Evolutionary conservation across 2,888 invertebrate species (phyloP).

Genomic region (Athetis lepigone): DNA sequence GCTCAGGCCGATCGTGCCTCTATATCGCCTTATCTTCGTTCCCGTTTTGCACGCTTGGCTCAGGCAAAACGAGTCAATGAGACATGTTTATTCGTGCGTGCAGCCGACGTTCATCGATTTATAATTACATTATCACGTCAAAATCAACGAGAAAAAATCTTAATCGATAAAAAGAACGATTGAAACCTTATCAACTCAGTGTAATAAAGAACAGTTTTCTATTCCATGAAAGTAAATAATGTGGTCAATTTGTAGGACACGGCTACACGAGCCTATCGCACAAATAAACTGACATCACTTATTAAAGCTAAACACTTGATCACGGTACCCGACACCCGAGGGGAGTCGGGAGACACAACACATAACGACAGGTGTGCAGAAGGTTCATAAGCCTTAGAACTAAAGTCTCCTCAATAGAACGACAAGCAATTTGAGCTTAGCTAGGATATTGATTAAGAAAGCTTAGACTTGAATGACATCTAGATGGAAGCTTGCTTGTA

Average conservation of each 20-base stretch:
- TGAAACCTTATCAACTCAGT: too few relatives aligned
- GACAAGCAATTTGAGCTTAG: neutral
- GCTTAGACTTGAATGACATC: neutral
- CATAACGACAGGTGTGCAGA: neutral
- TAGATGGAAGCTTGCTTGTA: neutral
- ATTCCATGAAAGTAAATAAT: neutral
- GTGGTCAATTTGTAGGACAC: slow-evolving; percentile 9
- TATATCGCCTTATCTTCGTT: too few relatives aligned
- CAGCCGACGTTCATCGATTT: too few relatives aligned
- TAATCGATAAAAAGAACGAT: too few relatives aligned
- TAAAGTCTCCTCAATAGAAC: neutral
- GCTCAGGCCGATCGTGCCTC: too few relatives aligned
- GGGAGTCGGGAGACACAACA: neutral
- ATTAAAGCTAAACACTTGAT: slow-evolving; percentile 50
- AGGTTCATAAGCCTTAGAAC: neutral
- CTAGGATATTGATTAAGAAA: neutral
- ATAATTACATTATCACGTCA: too few relatives aligned
- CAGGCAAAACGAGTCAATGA: too few relatives aligned
- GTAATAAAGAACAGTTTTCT: too few relatives aligned
- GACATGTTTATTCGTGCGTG: too few relatives aligned
- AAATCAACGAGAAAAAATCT: too few relatives aligned
- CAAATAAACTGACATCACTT: slow-evolving; percentile 40
- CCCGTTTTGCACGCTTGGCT: too few relatives aligned
- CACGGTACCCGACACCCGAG: slow-evolving; percentile 30
- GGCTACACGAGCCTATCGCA: slow-evolving; percentile 14